A percentile compares a stretch with the other conserved stretches of the same genome.
Conservation (phyloP, 1,140 invertebrate species). For the Cyclargus thomasi region DNA sequence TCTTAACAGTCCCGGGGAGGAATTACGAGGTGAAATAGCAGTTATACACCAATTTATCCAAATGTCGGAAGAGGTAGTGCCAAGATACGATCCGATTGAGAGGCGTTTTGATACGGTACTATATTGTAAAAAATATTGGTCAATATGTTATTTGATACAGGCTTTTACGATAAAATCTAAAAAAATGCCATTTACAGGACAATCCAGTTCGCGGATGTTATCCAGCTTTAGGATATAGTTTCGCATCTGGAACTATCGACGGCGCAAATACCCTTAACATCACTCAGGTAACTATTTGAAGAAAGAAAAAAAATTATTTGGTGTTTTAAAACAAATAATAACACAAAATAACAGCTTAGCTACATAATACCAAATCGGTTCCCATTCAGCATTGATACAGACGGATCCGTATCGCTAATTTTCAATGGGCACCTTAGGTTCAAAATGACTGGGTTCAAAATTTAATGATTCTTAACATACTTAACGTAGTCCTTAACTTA, state of each 20-base stretch:
- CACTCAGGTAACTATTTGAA: conserved; percentile 77
- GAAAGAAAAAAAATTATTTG: no score
- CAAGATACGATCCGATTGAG: conserved; percentile 76
- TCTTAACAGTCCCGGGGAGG: conserved; percentile 55
- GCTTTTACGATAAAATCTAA: conserved; percentile 17
- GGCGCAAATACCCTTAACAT: conserved; percentile 94
- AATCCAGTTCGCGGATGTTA: conserved; percentile 83
- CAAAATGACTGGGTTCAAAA: no score
- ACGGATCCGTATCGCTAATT: no score
- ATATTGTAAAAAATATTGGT: not conserved
- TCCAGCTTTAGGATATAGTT: conserved; percentile 94
- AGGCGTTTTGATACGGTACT: conserved; percentile 46
- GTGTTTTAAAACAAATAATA: no score
- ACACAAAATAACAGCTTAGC: no score
- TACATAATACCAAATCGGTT: no score
- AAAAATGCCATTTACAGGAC: conserved; percentile 38
- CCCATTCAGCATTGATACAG: no score
- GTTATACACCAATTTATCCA: conserved; percentile 89
- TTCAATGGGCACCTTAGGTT: no score
- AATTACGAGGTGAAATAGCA: conserved; percentile 83
- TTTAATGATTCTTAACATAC: not conserved
- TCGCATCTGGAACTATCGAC: conserved; percentile 95
- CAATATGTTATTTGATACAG: no score
- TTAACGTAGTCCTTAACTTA: no score
- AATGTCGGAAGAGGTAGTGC: conserved; percentile 81